phyloP scores from a whole-genome alignment of 2,797 vertebrate species.

The Lutjanus campechanus region DNA sequence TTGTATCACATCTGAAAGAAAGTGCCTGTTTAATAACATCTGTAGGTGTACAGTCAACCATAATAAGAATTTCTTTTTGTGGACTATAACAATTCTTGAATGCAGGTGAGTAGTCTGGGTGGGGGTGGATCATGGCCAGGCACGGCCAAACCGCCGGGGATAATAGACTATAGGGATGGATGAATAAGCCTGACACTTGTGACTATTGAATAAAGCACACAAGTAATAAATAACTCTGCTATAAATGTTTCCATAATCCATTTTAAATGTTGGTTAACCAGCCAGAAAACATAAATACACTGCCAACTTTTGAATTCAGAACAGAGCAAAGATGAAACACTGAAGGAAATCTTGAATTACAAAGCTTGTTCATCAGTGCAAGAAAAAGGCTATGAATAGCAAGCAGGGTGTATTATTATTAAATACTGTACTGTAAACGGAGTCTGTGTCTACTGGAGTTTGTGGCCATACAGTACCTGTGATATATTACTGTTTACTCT shows the following conservation, averaged over 20 bases:
- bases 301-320: slow-evolving; percentile 7
- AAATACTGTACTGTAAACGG: slow-evolving; percentile 5
- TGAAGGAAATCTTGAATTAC: slow-evolving; percentile 7
- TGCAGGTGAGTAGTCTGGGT: background rate
- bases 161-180: slow-evolving; percentile 20
- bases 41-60: background rate
- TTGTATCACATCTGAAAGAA: background rate
- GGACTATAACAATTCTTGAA: background rate
- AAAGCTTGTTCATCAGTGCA: slow-evolving; percentile 22
- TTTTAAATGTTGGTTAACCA: slow-evolving; percentile 22
- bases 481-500: slow-evolving; percentile 14
- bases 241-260: slow-evolving; percentile 27
- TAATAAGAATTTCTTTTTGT: background rate
- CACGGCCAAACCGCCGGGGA: background rate
- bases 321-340: slow-evolving; percentile 23
- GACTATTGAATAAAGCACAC: background rate
- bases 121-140: background rate
- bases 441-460: background rate
- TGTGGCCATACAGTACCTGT: background rate
- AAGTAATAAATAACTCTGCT: slow-evolving; percentile 9
- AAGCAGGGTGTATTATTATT: slow-evolving; percentile 20
- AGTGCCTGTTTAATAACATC: background rate
- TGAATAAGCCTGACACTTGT: slow-evolving; percentile 9
- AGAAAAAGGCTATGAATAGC: slow-evolving; percentile 35
- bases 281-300: slow-evolving; percentile 22